phyloP scores from a whole-genome alignment of 2,113 vertebrate species.

The Odocoileus hemionus region DNA sequence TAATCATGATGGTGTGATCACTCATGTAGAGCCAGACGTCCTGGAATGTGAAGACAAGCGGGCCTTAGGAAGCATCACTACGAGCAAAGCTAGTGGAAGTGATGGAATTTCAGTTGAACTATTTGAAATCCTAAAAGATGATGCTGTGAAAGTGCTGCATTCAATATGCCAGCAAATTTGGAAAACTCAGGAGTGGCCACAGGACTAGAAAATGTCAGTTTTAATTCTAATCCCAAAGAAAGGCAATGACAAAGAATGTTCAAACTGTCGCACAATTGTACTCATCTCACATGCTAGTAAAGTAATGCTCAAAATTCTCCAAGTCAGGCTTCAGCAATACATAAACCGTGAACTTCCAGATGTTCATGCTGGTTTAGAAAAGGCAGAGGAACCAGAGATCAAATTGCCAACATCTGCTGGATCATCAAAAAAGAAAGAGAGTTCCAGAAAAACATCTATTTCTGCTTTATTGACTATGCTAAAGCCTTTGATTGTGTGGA shows the following conservation, averaged over 20 bases:
- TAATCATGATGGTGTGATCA: background rate
- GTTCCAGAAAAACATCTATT: background rate
- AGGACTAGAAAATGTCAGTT: background rate
- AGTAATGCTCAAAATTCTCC: background rate
- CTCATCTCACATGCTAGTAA: background rate
- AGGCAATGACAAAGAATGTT: background rate
- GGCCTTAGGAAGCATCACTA: background rate
- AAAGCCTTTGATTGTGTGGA: background rate
- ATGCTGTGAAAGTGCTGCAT: background rate
- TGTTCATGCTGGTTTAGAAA: background rate
- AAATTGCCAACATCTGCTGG: background rate
- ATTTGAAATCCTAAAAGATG: background rate
- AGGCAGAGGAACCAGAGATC: background rate
- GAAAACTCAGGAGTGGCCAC: background rate
- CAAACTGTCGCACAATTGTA: background rate
- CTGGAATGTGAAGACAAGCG: background rate
- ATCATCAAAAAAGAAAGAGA: background rate
- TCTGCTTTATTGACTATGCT: background rate
- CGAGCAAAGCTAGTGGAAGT: background rate
- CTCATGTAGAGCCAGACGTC: background rate
- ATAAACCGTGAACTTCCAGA: background rate
- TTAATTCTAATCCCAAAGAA: background rate
- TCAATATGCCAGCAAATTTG: background rate
- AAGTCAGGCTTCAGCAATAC: background rate
- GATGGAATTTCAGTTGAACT: background rate